Evolutionary conservation across 2,797 vertebrate genomes (phyloP).

Genomic region (Propithecus perrieri): DNA sequence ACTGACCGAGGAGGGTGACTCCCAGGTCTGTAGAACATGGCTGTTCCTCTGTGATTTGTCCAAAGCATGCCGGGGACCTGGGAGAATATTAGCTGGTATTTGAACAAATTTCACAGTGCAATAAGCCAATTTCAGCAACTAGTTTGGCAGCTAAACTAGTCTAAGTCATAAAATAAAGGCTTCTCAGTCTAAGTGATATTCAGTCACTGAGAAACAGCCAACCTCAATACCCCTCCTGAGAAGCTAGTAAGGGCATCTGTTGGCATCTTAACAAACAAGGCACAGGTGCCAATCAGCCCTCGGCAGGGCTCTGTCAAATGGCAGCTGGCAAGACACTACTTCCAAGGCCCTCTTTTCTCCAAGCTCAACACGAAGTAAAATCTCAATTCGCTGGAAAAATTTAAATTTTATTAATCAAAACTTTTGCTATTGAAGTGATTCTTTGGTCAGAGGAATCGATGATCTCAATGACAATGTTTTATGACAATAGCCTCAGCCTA

Average conservation of each 20-base stretch:
- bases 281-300: neutral
- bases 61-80: neutral
- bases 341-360: neutral
- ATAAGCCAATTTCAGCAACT: conserved; percentile 66
- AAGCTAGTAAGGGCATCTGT: conserved; percentile 60
- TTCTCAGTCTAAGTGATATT: neutral
- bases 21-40: neutral
- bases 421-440: neutral
- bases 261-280: neutral
- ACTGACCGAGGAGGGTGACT: neutral
- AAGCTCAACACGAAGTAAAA: conserved; percentile 43
- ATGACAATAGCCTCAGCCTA: neutral
- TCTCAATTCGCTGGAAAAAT: conserved; percentile 14
- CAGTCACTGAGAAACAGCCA: neutral
- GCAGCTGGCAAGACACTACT: neutral
- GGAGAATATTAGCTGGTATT: conserved; percentile 26
- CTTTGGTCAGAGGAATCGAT: neutral
- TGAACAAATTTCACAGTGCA: conserved; percentile 69
- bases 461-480: neutral
- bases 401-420: conserved; percentile 27
- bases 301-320: neutral
- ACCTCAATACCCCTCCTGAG: conserved; percentile 31
- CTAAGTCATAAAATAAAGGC: conserved; percentile 43
- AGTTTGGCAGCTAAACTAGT: conserved; percentile 39
- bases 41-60: conserved; percentile 32